Percentiles rank a stretch among this genome's conserved stretches.
These are phyloP conservation scores for Symphodus melops DNA, from an alignment of 2,113 vertebrate genomes.

Conservation along the genomic window DNA sequence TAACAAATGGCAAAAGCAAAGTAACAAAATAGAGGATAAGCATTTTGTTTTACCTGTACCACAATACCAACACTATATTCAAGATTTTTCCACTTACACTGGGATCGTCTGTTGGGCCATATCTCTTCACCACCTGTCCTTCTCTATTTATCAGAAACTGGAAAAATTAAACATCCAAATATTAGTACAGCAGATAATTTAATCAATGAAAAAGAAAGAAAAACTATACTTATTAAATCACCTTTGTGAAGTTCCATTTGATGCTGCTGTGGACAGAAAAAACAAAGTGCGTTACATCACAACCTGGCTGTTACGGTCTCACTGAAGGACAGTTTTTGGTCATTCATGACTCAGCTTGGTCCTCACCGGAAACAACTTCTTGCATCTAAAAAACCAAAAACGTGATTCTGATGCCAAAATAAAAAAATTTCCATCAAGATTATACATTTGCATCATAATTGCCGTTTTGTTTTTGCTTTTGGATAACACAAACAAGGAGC, in stretches of 20 bases:
- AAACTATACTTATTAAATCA: constrained; percentile 42
- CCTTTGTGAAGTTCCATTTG: constrained; percentile 99
- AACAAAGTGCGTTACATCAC: background rate
- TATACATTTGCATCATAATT: no score
- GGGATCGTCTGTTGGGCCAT: constrained; percentile 93
- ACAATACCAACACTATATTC: background rate
- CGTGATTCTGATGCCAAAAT: no score
- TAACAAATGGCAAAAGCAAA: background rate
- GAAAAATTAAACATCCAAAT: background rate
- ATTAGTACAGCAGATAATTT: background rate
- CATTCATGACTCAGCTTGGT: background rate
- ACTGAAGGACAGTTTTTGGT: no score
- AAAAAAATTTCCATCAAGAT: no score
- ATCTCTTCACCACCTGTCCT: constrained; percentile 93
- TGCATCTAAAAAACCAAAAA: no score
- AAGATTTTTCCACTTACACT: constrained; percentile 78
- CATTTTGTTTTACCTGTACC: background rate
- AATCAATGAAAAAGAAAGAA: background rate
- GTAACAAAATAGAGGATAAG: background rate
- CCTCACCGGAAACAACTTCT: no score
- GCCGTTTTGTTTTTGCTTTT: no score
- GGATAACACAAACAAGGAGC: no score
- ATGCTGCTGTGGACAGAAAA: constrained; percentile 85
- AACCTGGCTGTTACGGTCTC: background rate
- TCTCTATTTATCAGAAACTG: constrained; percentile 95